Conservation (phyloP, 2,113 vertebrate genomes). For the Axis porcinus region DNA sequence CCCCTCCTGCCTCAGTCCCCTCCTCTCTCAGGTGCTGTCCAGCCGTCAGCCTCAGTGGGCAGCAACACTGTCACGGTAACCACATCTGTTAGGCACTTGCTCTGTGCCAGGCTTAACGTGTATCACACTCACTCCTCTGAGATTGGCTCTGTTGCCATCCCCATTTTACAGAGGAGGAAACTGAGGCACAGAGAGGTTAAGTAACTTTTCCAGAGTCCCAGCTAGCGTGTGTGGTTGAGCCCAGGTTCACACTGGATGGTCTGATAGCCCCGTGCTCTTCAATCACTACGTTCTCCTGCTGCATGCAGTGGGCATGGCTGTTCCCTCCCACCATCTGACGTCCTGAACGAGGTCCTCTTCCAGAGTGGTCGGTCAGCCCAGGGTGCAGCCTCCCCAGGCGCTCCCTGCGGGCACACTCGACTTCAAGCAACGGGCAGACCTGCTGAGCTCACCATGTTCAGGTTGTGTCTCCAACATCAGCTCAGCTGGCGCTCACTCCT, state of each 20-base stretch:
- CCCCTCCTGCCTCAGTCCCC: neutral
- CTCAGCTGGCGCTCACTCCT: neutral
- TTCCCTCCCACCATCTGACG: neutral
- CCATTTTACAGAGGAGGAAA: neutral
- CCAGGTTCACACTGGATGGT: neutral
- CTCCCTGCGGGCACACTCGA: neutral
- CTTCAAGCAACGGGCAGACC: neutral
- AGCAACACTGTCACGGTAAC: neutral
- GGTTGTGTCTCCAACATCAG: neutral
- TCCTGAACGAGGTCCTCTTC: neutral
- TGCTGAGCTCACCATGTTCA: neutral
- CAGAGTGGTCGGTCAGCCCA: neutral
- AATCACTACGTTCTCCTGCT: neutral
- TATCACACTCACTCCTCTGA: neutral
- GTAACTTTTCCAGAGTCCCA: neutral
- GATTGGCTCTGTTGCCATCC: neutral
- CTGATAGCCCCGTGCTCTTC: neutral
- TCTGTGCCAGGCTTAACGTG: neutral
- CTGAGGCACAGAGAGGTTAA: neutral
- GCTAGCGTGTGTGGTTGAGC: accelerated
- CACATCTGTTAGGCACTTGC: neutral
- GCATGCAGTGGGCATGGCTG: neutral
- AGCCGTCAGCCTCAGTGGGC: neutral
- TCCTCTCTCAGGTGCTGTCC: neutral
- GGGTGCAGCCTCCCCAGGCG: neutral